Conservation (phyloP, 2,113 vertebrate genomes). For the Alces alces region DNA sequence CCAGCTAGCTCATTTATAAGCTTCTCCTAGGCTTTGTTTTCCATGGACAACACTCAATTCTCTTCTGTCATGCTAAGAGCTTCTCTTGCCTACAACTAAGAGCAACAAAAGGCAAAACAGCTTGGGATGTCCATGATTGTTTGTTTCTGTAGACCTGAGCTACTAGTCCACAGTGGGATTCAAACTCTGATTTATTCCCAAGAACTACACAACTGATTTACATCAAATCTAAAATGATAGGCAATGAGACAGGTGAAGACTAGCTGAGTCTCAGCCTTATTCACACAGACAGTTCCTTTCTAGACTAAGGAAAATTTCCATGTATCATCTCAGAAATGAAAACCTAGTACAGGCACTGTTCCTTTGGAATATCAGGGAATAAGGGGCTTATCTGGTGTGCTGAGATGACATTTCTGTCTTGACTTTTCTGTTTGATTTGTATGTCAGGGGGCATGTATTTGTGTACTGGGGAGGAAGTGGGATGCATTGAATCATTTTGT, state of each 20-base stretch:
- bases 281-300: not conserved
- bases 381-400: not conserved
- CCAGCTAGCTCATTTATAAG: not conserved
- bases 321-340: not conserved
- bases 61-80: not conserved
- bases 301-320: not conserved
- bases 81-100: not conserved
- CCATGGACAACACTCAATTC: not conserved
- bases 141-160: not conserved
- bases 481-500: constrained; percentile 3
- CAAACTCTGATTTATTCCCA: not conserved
- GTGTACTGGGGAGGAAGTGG: not conserved
- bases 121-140: not conserved
- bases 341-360: not conserved
- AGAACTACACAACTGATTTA: not conserved
- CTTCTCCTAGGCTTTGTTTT: not conserved
- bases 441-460: not conserved
- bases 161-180: not conserved
- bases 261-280: not conserved
- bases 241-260: not conserved
- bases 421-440: not conserved
- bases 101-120: not conserved
- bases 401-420: not conserved
- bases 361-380: not conserved
- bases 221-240: not conserved